A percentile compares a stretch with the other conserved stretches of the same genome.
These are phyloP conservation scores for Orgyia antiqua DNA, from an alignment of 2,888 invertebrate genomes.

Conservation along the genomic window DNA sequence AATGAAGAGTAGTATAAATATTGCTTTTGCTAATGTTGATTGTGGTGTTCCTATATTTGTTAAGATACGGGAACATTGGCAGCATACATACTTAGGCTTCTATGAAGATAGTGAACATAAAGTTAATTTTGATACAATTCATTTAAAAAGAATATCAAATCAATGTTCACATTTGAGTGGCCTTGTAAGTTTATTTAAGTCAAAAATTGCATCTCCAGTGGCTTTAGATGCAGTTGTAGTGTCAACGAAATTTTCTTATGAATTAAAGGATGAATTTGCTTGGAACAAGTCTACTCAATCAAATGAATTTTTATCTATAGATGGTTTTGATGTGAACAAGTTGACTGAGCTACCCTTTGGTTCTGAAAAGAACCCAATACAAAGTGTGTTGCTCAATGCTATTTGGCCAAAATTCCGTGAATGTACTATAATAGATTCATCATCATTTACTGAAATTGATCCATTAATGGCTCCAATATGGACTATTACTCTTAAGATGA, in stretches of 20 bases:
- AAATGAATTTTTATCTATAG: constrained; percentile 68
- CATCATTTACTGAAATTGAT: constrained; percentile 92
- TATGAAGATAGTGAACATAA: constrained; percentile 86
- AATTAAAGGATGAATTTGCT: constrained; percentile 77
- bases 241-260: constrained; percentile 87
- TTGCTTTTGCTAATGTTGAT: constrained; percentile 89
- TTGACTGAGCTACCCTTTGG: constrained; percentile 87
- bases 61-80: constrained; percentile 89
- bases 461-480: constrained; percentile 88
- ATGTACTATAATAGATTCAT: constrained; percentile 91
- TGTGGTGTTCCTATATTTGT: constrained; percentile 92
- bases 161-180: constrained; percentile 91
- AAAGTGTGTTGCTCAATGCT: constrained; percentile 85
- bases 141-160: constrained; percentile 87
- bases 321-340: constrained; percentile 69
- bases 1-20: constrained; percentile 87
- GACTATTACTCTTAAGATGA: constrained; percentile 83
- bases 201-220: constrained; percentile 85
- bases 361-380: constrained; percentile 88
- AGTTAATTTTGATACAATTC: constrained; percentile 93
- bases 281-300: constrained; percentile 78
- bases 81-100: constrained; percentile 88
- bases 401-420: constrained; percentile 93
- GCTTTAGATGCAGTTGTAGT: constrained; percentile 82
- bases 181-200: constrained; percentile 91